Percentiles rank a stretch among this genome's conserved stretches.
These are phyloP conservation scores for Alces alces DNA, from an alignment of 2,113 vertebrate species.

Conservation along the genomic window DNA sequence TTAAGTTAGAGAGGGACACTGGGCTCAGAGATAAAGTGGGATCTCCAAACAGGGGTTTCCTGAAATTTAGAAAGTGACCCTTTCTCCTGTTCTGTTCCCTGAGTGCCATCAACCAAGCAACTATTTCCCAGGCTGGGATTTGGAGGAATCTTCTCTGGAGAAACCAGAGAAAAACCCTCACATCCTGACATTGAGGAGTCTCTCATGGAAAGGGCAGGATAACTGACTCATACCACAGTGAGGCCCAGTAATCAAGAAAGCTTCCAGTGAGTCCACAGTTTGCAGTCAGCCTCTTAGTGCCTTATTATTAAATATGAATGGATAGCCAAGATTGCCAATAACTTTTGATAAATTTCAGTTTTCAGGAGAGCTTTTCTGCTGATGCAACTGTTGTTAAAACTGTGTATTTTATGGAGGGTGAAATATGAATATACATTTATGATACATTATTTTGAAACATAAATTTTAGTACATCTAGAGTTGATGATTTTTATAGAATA, in stretches of 20 bases:
- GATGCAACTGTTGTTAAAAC: neutral
- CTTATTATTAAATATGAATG: neutral
- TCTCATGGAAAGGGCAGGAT: neutral
- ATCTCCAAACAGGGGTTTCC: neutral
- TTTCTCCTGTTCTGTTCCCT: neutral
- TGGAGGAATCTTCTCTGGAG: neutral
- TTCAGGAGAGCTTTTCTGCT: neutral
- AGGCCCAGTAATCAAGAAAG: neutral
- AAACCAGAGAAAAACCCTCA: neutral
- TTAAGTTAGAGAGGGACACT: neutral
- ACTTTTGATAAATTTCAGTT: neutral
- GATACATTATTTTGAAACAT: neutral
- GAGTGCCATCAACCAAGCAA: neutral
- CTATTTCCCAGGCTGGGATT: neutral
- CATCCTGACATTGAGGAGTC: neutral
- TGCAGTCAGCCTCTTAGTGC: neutral
- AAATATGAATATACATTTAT: neutral
- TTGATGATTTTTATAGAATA: neutral
- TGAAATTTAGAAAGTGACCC: neutral
- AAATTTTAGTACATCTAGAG: neutral
- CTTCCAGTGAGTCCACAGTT: neutral
- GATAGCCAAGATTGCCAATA: neutral
- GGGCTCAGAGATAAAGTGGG: neutral
- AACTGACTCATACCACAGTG: neutral
- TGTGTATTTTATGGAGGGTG: neutral